Evolutionary conservation across 1,140 invertebrate genomes (phyloP).

Genomic region (Drosophila seguyi): DNA sequence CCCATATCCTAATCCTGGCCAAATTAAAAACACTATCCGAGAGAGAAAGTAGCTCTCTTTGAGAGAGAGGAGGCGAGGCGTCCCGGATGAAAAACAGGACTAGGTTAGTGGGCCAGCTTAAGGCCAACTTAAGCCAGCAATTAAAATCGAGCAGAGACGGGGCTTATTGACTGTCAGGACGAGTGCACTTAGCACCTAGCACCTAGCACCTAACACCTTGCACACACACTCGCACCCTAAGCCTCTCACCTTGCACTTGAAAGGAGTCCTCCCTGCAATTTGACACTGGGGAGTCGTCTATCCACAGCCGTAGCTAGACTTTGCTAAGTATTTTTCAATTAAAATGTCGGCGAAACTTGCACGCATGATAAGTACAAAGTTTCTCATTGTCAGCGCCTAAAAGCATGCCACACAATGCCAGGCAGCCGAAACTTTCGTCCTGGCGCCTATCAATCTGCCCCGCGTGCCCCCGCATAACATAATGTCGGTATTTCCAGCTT

Average conservation of each 20-base stretch:
- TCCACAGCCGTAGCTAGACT: conserved; percentile 35
- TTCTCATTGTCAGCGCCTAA: conserved; percentile 73
- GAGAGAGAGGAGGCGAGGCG: not conserved
- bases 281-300: conserved; percentile 61
- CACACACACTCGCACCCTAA: not conserved
- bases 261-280: conserved; percentile 52
- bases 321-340: conserved; percentile 81
- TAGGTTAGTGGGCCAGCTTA: conserved; percentile 67
- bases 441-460: conserved; percentile 73
- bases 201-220: no score
- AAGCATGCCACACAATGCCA: conserved; percentile 51
- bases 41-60: conserved; percentile 12
- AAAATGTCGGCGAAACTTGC: conserved; percentile 75
- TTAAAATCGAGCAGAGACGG: conserved; percentile 60
- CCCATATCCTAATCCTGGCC: conserved; percentile 62
- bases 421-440: conserved; percentile 47
- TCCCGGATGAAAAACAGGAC: conserved; percentile 19
- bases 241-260: conserved; percentile 69
- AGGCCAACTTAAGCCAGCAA: conserved; percentile 63
- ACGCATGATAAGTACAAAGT: conserved; percentile 79
- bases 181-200: conserved; percentile 65
- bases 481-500: conserved; percentile 52
- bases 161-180: conserved; percentile 51
- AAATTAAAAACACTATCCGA: conserved; percentile 73
- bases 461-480: conserved; percentile 48